These are phyloP conservation scores for Ifrita kowaldi DNA, from an alignment of 2,113 vertebrate genomes.

Conservation along the genomic window DNA sequence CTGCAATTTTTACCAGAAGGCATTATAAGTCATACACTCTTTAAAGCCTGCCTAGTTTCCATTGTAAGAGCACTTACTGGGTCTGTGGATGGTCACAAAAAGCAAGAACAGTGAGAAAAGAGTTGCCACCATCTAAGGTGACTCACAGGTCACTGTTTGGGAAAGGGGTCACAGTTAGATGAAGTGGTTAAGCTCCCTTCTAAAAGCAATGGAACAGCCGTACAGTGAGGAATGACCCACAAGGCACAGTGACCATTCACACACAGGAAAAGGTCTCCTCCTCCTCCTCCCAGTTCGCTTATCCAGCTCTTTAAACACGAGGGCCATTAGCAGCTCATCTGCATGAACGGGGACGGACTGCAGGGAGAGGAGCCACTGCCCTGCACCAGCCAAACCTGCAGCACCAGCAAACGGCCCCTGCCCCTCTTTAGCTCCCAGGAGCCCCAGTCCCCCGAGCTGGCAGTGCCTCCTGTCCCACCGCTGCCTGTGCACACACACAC, in stretches of 20 bases:
- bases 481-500: background rate
- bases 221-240: accelerated
- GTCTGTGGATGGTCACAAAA: background rate
- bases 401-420: background rate
- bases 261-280: too few relatives aligned
- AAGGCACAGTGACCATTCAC: background rate
- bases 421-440: background rate
- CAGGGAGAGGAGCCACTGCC: background rate
- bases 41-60: background rate
- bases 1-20: background rate
- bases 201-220: background rate
- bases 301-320: background rate
- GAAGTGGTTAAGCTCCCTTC: background rate
- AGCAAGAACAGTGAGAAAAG: background rate
- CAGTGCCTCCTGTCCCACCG: background rate
- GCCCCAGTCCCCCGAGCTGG: accelerated
- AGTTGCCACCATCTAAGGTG: background rate
- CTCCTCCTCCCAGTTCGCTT: background rate
- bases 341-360: too few relatives aligned
- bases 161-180: background rate
- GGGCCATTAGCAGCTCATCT: background rate
- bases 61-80: background rate
- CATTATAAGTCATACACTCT: background rate
- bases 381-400: background rate
- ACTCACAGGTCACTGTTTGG: background rate